Percentiles rank a stretch among this genome's conserved stretches.
phyloP scores from a whole-genome alignment of 2,113 vertebrate species.

The Indicator maculatus region DNA sequence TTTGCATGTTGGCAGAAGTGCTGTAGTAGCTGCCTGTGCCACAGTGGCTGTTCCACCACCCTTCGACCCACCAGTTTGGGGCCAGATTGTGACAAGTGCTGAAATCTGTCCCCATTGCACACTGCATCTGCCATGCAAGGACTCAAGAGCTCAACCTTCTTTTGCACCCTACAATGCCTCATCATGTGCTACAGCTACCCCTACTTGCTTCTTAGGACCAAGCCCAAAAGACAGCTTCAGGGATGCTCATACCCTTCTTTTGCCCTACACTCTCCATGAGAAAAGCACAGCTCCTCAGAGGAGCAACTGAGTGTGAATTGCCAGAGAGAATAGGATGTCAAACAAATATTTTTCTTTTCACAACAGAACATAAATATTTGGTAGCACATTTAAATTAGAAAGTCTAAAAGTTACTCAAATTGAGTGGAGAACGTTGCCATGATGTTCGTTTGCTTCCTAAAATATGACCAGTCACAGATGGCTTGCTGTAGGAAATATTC shows the following conservation, averaged over 20 bases:
- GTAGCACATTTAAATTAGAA: conserved; percentile 46
- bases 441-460: conserved; percentile 52
- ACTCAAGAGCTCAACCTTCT: not conserved
- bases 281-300: conserved; percentile 21
- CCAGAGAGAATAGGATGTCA: conserved; percentile 33
- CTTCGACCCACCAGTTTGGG: rapidly evolving
- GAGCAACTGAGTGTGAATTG: not conserved
- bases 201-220: rapidly evolving
- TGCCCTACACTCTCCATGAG: not conserved
- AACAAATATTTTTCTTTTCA: conserved; percentile 69
- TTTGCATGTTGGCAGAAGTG: not conserved
- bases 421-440: not conserved
- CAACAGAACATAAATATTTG: conserved; percentile 69
- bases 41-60: not conserved
- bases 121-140: rapidly evolving
- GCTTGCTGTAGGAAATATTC: conserved; percentile 63
- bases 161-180: not conserved
- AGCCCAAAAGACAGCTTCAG: not conserved
- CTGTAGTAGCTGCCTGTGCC: not conserved
- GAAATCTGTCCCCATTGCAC: not conserved
- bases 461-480: conserved; percentile 72
- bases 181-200: not conserved
- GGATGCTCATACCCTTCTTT: not conserved
- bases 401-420: conserved; percentile 54
- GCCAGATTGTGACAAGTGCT: too few species aligned